Evolutionary conservation across 2,113 vertebrate genomes (phyloP).

Genomic region (Dromaius novaehollandiae): DNA sequence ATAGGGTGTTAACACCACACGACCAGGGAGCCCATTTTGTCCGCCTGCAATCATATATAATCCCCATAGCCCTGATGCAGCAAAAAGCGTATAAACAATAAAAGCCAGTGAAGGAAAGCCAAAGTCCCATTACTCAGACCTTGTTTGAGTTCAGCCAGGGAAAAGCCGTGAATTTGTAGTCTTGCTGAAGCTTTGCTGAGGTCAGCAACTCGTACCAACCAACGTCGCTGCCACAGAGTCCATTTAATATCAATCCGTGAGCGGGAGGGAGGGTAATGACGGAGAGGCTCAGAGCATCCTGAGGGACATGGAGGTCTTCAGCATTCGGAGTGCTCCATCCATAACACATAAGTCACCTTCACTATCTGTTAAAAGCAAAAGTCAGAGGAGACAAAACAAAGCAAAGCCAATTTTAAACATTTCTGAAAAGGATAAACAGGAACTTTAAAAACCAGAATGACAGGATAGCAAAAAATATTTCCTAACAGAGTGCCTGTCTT

Average conservation of each 20-base stretch:
- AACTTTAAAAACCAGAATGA: neutral
- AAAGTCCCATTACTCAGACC: neutral
- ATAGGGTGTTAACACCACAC: neutral
- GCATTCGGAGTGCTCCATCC: slow-evolving; percentile 47
- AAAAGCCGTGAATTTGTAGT: slow-evolving; percentile 65
- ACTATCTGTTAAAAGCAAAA: slow-evolving; percentile 40
- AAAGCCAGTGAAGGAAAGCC: neutral
- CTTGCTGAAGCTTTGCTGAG: slow-evolving; percentile 34
- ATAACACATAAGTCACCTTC: slow-evolving; percentile 62
- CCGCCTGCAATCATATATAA: neutral
- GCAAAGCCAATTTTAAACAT: neutral
- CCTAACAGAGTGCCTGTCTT: neutral
- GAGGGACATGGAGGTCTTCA: slow-evolving; percentile 63
- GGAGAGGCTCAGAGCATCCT: slow-evolving; percentile 57
- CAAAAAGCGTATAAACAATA: neutral
- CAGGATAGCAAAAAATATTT: neutral
- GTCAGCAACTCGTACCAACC: slow-evolving; percentile 45
- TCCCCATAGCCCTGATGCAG: neutral
- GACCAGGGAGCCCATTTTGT: neutral
- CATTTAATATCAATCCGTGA: slow-evolving; percentile 63
- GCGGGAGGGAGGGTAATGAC: slow-evolving; percentile 28
- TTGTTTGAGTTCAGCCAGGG: slow-evolving; percentile 61
- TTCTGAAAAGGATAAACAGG: neutral
- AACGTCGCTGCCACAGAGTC: slow-evolving; percentile 35
- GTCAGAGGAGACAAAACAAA: neutral